A percentile compares a stretch with the other conserved stretches of the same genome.
Evolutionary conservation across 2,797 vertebrate species (phyloP).

Genomic region (Zalophus californianus): DNA sequence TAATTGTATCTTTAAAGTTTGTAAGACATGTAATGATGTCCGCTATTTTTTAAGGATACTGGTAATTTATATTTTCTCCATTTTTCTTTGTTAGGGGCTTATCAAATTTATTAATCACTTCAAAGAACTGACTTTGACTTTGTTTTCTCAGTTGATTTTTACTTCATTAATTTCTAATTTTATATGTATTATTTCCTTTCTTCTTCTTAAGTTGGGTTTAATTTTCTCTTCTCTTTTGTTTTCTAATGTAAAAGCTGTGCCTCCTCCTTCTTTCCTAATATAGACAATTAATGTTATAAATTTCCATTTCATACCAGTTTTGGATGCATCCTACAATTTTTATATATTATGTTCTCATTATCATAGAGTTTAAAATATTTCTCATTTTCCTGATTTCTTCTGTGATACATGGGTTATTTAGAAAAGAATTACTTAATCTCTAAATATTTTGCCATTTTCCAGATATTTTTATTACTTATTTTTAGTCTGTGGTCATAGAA

Average conservation of each 20-base stretch:
- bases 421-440: neutral
- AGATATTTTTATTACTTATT: neutral
- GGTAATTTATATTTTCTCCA: neutral
- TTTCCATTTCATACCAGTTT: neutral
- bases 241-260: neutral
- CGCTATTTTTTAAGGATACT: neutral
- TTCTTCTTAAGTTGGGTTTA: neutral
- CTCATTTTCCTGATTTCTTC: neutral
- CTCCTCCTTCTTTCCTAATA: neutral
- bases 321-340: neutral
- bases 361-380: neutral
- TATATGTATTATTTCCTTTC: neutral
- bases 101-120: neutral
- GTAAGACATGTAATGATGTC: neutral
- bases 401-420: neutral
- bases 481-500: neutral
- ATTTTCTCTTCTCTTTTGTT: neutral
- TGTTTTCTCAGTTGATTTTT: neutral
- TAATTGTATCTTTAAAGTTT: neutral
- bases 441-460: neutral
- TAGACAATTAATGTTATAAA: neutral
- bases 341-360: neutral
- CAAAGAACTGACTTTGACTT: neutral
- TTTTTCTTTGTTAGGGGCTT: neutral
- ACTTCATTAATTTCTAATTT: neutral